Percentiles rank a stretch among this genome's conserved stretches.
phyloP scores from a whole-genome alignment of 2,888 invertebrate genomes.

The Epinotia demarniana region DNA sequence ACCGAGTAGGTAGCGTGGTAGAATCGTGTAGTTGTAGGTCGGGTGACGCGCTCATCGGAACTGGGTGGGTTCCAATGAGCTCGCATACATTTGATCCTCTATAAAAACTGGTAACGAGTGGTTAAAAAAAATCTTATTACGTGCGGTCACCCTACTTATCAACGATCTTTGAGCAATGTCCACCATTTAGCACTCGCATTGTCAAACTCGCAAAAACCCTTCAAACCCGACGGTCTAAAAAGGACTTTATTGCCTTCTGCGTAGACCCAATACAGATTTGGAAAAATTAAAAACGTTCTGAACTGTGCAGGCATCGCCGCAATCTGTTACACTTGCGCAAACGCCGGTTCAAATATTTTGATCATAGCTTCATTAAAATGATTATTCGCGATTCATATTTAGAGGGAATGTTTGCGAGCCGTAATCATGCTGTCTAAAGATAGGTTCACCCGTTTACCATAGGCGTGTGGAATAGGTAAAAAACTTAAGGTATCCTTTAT shows the following conservation, averaged over 20 bases:
- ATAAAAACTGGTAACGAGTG: no score
- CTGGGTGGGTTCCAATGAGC: no score
- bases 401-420: conserved; percentile 3
- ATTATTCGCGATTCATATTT: conserved; percentile 37
- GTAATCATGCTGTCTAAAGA: no score
- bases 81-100: no score
- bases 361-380: conserved; percentile 41
- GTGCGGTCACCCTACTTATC: conserved; percentile 20
- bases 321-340: conserved; percentile 34
- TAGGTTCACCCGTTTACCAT: no score
- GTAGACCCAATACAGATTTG: conserved; percentile 32
- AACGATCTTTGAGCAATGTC: conserved; percentile 34
- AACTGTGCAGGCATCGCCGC: conserved; percentile 21
- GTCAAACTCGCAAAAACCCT: conserved; percentile 37
- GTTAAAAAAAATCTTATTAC: no score
- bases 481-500: no score
- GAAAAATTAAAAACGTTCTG: conserved; percentile 26
- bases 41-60: no score
- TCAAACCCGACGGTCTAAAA: conserved; percentile 21
- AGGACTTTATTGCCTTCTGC: conserved; percentile 38
- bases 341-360: conserved; percentile 25
- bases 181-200: conserved; percentile 40
- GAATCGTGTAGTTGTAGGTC: no score
- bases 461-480: no score
- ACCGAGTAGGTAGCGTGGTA: no score